phyloP scores from a whole-genome alignment of 2,113 vertebrate genomes.

The Empidonax traillii region DNA sequence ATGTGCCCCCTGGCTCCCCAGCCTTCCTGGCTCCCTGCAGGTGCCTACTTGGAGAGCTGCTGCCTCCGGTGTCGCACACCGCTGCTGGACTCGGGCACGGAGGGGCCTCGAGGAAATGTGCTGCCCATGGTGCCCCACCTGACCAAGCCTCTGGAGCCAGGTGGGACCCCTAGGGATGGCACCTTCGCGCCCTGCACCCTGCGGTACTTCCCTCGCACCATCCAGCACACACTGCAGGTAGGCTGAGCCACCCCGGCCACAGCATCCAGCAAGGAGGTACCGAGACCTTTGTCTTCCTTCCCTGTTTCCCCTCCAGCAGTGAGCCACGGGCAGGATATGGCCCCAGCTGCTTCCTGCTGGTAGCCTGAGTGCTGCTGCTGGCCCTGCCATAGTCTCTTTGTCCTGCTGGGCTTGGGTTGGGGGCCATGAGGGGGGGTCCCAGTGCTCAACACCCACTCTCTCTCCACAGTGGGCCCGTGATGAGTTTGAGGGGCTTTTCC shows the following conservation, averaged over 20 bases:
- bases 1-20: rapidly evolving
- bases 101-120: slow-evolving; percentile 76
- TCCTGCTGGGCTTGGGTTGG: background rate
- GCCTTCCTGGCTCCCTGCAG: slow-evolving; percentile 53
- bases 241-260: rapidly evolving
- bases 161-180: background rate
- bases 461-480: slow-evolving; percentile 51
- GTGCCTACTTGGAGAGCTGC: slow-evolving; percentile 77
- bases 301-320: background rate
- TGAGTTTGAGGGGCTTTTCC: slow-evolving; percentile 68
- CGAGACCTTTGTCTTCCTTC: background rate
- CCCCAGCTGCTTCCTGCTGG: slow-evolving; percentile 49
- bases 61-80: slow-evolving; percentile 79
- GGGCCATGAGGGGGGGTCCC: rapidly evolving
- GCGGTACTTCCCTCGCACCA: slow-evolving; percentile 81
- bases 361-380: background rate
- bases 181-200: slow-evolving; percentile 82
- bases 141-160: slow-evolving; percentile 68
- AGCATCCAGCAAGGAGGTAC: background rate
- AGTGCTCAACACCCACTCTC: background rate
- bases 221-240: slow-evolving; percentile 88
- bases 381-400: background rate
- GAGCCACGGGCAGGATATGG: background rate
- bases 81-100: slow-evolving; percentile 83
- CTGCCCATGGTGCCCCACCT: slow-evolving; percentile 79